Evolutionary conservation across 2,797 vertebrate species (phyloP).

Genomic region (Triplophysa yarkandensis): DNA sequence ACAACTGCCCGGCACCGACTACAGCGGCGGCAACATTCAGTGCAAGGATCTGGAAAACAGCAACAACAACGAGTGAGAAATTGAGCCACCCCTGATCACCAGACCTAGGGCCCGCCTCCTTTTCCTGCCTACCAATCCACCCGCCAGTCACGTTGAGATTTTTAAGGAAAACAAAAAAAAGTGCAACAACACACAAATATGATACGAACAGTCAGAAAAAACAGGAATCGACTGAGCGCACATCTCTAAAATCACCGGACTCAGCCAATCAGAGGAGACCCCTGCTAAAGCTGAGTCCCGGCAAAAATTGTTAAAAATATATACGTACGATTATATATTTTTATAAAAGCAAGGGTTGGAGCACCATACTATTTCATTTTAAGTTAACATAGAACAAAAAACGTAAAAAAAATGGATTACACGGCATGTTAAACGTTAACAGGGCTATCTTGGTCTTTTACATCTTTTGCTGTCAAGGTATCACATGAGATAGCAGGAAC

Average conservation of each 20-base stretch:
- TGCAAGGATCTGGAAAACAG: conserved; percentile 95
- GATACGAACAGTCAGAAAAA: conserved; percentile 55
- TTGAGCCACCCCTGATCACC: conserved; percentile 65
- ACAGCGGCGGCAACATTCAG: conserved; percentile 90
- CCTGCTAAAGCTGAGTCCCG: conserved; percentile 59
- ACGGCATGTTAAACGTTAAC: conserved; percentile 71
- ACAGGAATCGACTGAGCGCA: conserved; percentile 71
- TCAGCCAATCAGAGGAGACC: conserved; percentile 67
- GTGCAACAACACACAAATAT: conserved; percentile 42
- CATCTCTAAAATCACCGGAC: conserved; percentile 66
- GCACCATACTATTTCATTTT: conserved; percentile 65
- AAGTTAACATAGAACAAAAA: conserved; percentile 65
- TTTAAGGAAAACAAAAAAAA: conserved; percentile 66
- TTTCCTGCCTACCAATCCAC: conserved; percentile 75
- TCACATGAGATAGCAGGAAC: conserved; percentile 62
- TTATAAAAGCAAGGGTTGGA: conserved; percentile 73
- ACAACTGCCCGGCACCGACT: conserved; percentile 93
- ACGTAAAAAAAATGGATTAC: conserved; percentile 52
- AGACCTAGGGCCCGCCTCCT: conserved; percentile 79
- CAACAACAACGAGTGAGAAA: conserved; percentile 88
- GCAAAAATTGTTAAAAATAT: conserved; percentile 67
- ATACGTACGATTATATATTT: conserved; percentile 77
- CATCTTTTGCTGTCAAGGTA: conserved; percentile 61
- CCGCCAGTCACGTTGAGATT: conserved; percentile 87
- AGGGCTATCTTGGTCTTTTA: conserved; percentile 74